phyloP scores from a whole-genome alignment of 2,888 invertebrate genomes.

The Amblyjoppa proteus region DNA sequence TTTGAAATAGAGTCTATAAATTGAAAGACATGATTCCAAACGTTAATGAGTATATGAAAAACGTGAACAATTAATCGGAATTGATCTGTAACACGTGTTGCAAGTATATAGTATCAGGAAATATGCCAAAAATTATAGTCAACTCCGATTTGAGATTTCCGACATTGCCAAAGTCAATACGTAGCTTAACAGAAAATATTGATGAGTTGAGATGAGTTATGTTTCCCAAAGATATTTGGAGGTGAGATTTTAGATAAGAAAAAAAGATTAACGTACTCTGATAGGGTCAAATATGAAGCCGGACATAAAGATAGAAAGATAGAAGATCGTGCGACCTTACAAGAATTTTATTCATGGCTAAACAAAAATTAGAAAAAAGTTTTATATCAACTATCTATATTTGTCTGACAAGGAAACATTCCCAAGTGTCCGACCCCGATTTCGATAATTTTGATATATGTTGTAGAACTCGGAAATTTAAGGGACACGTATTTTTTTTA shows the following conservation, averaged over 20 bases:
- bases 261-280: slow-evolving; percentile 44
- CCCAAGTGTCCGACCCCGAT: too few species aligned
- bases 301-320: slow-evolving; percentile 57
- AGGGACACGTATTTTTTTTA: too few species aligned
- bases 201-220: too few species aligned
- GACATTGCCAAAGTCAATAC: slow-evolving; percentile 70
- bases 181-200: slow-evolving; percentile 55
- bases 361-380: slow-evolving; percentile 65
- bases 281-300: slow-evolving; percentile 59
- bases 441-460: too few species aligned
- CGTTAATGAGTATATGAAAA: slow-evolving; percentile 24
- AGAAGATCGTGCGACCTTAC: slow-evolving; percentile 48
- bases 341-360: slow-evolving; percentile 66
- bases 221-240: too few species aligned
- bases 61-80: slow-evolving; percentile 24
- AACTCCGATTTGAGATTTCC: slow-evolving; percentile 67
- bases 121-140: slow-evolving; percentile 51
- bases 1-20: slow-evolving; percentile 2
- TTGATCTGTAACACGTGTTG: slow-evolving; percentile 35
- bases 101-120: not conserved
- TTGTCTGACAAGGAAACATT: too few species aligned
- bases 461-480: too few species aligned
- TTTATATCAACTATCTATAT: slow-evolving; percentile 49
- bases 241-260: slow-evolving; percentile 44
- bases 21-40: slow-evolving; percentile 4